Percentiles rank a stretch among this genome's conserved stretches.
These are phyloP conservation scores for Drosophila cardini DNA, from an alignment of 1,140 invertebrate genomes.

Conservation along the genomic window DNA sequence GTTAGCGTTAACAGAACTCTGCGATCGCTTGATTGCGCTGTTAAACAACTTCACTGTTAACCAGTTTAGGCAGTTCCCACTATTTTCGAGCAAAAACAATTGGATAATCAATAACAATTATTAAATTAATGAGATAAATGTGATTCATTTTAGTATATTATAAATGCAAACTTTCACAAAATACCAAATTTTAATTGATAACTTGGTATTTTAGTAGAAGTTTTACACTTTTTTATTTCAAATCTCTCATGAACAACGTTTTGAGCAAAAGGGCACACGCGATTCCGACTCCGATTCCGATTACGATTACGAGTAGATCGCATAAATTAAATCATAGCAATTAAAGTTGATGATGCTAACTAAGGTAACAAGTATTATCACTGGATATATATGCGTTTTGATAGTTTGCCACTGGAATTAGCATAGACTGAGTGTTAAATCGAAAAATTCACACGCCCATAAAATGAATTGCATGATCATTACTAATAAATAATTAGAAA, in stretches of 20 bases:
- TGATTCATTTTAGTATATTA: conserved; percentile 6
- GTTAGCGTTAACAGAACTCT: neutral
- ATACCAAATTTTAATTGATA: neutral
- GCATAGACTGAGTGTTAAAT: conserved; percentile 32
- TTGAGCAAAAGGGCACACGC: conserved; percentile 39
- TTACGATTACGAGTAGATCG: conserved; percentile 10
- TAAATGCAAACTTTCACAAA: conserved; percentile 6
- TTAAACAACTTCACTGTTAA: no score
- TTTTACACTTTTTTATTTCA: conserved; percentile 13
- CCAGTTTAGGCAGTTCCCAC: no score
- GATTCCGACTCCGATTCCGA: conserved; percentile 21
- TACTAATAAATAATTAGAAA: conserved; percentile 72
- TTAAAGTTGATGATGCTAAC: conserved; percentile 45
- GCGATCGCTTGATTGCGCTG: no score
- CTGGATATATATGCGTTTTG: conserved; percentile 23
- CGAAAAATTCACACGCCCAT: conserved; percentile 48
- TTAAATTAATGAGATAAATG: neutral
- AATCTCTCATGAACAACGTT: conserved; percentile 22
- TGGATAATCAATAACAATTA: neutral
- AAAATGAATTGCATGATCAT: conserved; percentile 67
- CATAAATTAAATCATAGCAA: conserved; percentile 40
- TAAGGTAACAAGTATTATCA: conserved; percentile 25
- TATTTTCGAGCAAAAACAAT: neutral
- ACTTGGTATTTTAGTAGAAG: no score
- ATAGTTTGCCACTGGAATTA: conserved; percentile 25